Evolutionary conservation across 2,888 invertebrate genomes (phyloP).

Genomic region (Tortrix viridana): DNA sequence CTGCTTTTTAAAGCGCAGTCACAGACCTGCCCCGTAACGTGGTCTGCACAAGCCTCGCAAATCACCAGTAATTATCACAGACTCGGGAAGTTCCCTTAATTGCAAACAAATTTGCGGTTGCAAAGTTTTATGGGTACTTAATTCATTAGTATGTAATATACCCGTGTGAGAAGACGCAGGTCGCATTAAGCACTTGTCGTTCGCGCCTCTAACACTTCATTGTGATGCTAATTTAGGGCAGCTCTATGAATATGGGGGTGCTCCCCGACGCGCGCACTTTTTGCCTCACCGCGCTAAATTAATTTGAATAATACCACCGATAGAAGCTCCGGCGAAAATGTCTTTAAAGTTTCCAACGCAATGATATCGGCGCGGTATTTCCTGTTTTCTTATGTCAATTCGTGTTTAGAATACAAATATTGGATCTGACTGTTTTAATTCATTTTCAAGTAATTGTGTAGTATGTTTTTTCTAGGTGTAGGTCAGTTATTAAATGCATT

Average conservation of each 20-base stretch:
- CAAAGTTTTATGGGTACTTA: conserved; percentile 69
- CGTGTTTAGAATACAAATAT: background rate
- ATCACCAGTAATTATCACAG: conserved; percentile 56
- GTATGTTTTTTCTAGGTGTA: too few relatives aligned
- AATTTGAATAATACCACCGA: conserved; percentile 82
- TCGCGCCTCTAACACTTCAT: conserved; percentile 78
- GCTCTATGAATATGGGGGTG: conserved; percentile 80
- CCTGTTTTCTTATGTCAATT: background rate
- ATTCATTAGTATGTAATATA: conserved; percentile 77
- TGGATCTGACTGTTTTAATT: too few relatives aligned
- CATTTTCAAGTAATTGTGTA: too few relatives aligned
- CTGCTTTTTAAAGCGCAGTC: conserved; percentile 26
- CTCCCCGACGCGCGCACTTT: conserved; percentile 75
- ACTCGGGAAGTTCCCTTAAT: conserved; percentile 50
- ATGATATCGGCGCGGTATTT: conserved; percentile 54
- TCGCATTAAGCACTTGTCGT: conserved; percentile 75
- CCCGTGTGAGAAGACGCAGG: conserved; percentile 74
- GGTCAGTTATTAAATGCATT: too few relatives aligned
- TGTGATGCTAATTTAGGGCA: conserved; percentile 82
- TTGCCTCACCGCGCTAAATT: conserved; percentile 80
- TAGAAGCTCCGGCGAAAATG: conserved; percentile 74
- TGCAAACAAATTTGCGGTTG: conserved; percentile 67
- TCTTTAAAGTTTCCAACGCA: conserved; percentile 76
- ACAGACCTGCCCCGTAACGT: conserved; percentile 11
- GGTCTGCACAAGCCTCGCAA: conserved; percentile 35